These are phyloP conservation scores for Drosophila punjabiensis DNA, from an alignment of 1,140 invertebrate species.

Conservation along the genomic window DNA sequence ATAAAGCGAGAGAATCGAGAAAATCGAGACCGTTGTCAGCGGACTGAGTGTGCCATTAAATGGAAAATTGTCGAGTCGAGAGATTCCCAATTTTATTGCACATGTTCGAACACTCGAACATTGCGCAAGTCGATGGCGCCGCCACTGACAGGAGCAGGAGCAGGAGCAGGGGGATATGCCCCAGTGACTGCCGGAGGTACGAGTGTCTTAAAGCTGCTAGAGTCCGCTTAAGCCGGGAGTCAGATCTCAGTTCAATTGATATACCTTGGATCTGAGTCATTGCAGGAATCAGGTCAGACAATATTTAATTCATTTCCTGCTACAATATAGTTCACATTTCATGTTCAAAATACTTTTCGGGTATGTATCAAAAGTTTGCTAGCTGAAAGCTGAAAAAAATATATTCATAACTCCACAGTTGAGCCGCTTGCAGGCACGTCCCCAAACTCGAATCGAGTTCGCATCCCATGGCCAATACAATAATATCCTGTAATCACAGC, in stretches of 20 bases:
- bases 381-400: not conserved
- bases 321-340: not conserved
- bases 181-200: constrained; percentile 27
- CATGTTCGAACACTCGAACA: constrained; percentile 55
- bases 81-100: constrained; percentile 61
- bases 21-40: constrained; percentile 64
- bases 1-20: constrained; percentile 59
- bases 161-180: constrained; percentile 22
- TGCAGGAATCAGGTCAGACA: too few relatives aligned
- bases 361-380: not conserved
- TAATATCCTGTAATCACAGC: constrained; percentile 15
- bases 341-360: not conserved
- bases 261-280: not conserved
- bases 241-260: not conserved
- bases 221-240: constrained; percentile 8
- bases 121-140: constrained; percentile 49
- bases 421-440: constrained; percentile 1
- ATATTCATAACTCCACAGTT: constrained; percentile 3
- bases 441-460: not conserved
- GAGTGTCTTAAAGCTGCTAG: constrained; percentile 26
- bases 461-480: constrained; percentile 6
- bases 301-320: not conserved
- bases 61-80: constrained; percentile 64
- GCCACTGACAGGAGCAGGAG: constrained; percentile 28
- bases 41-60: constrained; percentile 69